Evolutionary conservation across 2,888 invertebrate genomes (phyloP), one percentile per base, ranked within the genome.

Genomic region (Catocala sponsa): DNA sequence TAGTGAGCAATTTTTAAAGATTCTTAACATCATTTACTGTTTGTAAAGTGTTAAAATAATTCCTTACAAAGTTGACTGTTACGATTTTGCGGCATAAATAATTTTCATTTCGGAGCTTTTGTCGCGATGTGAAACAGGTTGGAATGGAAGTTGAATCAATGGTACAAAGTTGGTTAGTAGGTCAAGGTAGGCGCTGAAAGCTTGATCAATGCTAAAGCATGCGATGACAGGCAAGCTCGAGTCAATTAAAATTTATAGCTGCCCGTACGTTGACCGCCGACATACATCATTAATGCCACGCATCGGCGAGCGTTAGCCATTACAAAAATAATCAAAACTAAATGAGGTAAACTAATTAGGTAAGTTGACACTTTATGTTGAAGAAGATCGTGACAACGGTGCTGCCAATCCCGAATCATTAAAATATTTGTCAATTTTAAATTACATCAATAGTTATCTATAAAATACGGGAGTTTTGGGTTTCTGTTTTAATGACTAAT

Each of bases 1-100:
- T 84, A 82, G 87, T 92, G 92, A 92, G 92, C 92, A 92, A 91
- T 84, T 83, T 69, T 72, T 80, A 50, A 52, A 42, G 43, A n/a
- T 33, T 61, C 33, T 48, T 42, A n/a, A 38, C 0, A 48, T n/a
- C 32, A 48, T 48, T 46, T 4, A 15, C 12, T 13, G 12, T 5
- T 9, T 5, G 5, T 10, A 46, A 7, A 15, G 46, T 46, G 10
- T 9, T 46, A 15, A 46, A 46, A 15, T 38, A 46, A 46, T 44
- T 5, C 6, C 5, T 9, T 38, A 10, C 38, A 7, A 13, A 12
- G 25, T 25, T 25, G 12, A 6, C 12, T 15, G 46, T 7, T 46
- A 15, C 13, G 15, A 15, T 46, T 48, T 47, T 6, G 32, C n/a
- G 48, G 7, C 1, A 32, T 33, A 25, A n/a, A 48, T 46, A 5